Evolutionary conservation across 2,113 vertebrate genomes (phyloP).

Genomic region (Larimichthys crocea): DNA sequence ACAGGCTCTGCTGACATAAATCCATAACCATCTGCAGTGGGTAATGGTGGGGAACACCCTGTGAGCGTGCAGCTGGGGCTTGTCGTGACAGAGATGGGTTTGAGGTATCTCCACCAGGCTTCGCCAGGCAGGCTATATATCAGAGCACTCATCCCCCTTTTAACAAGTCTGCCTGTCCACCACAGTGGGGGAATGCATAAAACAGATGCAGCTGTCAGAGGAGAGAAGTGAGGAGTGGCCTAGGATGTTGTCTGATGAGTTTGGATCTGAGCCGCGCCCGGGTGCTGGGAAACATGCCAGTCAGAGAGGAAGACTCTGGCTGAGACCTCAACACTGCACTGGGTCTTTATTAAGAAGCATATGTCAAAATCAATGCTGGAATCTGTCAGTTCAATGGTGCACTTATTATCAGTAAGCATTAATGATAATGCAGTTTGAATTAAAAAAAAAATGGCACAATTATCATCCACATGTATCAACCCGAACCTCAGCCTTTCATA

Average conservation of each 20-base stretch:
- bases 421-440: background rate
- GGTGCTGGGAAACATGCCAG: constrained; percentile 52
- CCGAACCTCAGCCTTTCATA: constrained; percentile 5
- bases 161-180: constrained; percentile 70
- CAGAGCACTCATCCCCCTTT: constrained; percentile 71
- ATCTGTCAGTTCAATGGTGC: constrained; percentile 9
- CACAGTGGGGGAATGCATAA: constrained; percentile 69
- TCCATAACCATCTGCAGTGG: constrained; percentile 43
- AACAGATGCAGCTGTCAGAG: constrained; percentile 77
- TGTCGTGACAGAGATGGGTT: constrained; percentile 50
- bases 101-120: constrained; percentile 58
- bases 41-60: constrained; percentile 48
- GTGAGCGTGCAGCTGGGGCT: constrained; percentile 47
- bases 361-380: background rate
- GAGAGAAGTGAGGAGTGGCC: constrained; percentile 48
- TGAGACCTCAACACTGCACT: constrained; percentile 11
- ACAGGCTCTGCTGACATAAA: constrained; percentile 40
- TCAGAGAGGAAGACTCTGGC: constrained; percentile 10
- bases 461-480: background rate
- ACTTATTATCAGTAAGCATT: constrained; percentile 2
- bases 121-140: constrained; percentile 70
- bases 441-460: background rate
- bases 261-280: constrained; percentile 25
- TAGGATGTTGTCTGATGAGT: constrained; percentile 58
- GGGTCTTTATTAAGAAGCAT: constrained; percentile 14